Base-by-base conservation (phyloP, 92 coral and sea anemone genomes). In the Pocillopora grandis region DNA sequence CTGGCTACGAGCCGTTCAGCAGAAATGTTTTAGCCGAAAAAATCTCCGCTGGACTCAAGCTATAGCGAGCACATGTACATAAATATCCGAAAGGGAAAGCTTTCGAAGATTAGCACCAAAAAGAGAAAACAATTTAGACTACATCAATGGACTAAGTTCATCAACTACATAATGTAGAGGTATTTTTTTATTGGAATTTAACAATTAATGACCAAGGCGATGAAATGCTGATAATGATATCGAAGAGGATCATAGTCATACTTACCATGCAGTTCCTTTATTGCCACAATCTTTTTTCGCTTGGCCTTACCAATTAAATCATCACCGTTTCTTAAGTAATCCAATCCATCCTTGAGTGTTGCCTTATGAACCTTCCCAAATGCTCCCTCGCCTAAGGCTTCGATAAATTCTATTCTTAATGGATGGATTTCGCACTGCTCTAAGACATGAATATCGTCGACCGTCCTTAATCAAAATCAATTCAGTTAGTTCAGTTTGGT, bases 331-430 rank as follows among this genome's bases (percentile, higher is more conserved):
- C 1, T 2, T 23, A 75, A 75, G 65, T 18, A 75, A n/a, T 75
- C 65, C 64, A 75, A 27, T 8, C 79, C 65, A 36, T 75, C 65
- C 66, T 75, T 75, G 19, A 75, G 79, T 56, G 17, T 59, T 2
- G 79, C 79, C 27, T 58, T 75, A 65, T 75, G 66, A 75, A 73
- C 77, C 13, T 42, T 73, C 17, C 77, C 77, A 73, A 73, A 73
- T 48, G 77, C 77, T 6, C 77, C 79, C 12, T 57, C 62, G 10
- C 65, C 79, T 48, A 75, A 23, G 2, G 10, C 66, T 4, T 75
- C 79, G 42, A 59, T 10, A 10, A 57, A 75, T 33, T 20, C 66
- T 57, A 55, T 59, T 75, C 79, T 75, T 10, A 75, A 23, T 20
- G 79, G 79, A 75, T 58, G 79, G 37, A 75, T 21, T 75, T 75